phyloP scores from a whole-genome alignment of 2,888 invertebrate genomes.

The Tyria jacobaeae region DNA sequence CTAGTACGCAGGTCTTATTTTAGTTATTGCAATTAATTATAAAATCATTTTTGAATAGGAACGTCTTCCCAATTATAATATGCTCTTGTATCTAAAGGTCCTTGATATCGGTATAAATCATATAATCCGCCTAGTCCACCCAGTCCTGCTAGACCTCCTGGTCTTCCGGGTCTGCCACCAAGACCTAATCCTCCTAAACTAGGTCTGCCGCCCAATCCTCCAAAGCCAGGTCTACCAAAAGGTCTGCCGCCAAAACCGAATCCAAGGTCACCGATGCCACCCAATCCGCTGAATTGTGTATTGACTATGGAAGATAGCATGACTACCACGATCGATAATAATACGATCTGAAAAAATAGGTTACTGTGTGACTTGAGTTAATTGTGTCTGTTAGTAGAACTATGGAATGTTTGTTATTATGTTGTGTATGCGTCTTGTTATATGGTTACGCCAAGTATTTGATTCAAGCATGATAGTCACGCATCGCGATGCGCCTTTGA shows the following conservation, averaged over 20 bases:
- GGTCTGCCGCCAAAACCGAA: neutral
- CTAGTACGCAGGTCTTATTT: too few relatives aligned
- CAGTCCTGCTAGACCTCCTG: neutral
- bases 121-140: slow-evolving; percentile 2
- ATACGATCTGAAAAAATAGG: neutral
- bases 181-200: slow-evolving; percentile 1
- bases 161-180: neutral
- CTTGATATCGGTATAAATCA: neutral
- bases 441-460: too few relatives aligned
- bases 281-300: slow-evolving; percentile 2
- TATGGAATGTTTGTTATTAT: too few relatives aligned
- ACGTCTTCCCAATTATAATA: neutral
- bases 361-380: too few relatives aligned
- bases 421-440: too few relatives aligned
- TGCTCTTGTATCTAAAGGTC: neutral
- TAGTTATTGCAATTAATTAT: too few relatives aligned
- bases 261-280: neutral
- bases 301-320: neutral
- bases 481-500: too few relatives aligned
- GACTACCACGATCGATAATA: neutral
- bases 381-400: too few relatives aligned
- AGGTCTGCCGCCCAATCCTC: neutral
- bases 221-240: neutral
- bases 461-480: too few relatives aligned
- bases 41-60: neutral